A percentile compares a stretch with the other conserved stretches of the same genome.
These are phyloP conservation scores for Stylophora pistillata DNA, from an alignment of 64 coral and sea anemone genomes.

Conservation along the genomic window DNA sequence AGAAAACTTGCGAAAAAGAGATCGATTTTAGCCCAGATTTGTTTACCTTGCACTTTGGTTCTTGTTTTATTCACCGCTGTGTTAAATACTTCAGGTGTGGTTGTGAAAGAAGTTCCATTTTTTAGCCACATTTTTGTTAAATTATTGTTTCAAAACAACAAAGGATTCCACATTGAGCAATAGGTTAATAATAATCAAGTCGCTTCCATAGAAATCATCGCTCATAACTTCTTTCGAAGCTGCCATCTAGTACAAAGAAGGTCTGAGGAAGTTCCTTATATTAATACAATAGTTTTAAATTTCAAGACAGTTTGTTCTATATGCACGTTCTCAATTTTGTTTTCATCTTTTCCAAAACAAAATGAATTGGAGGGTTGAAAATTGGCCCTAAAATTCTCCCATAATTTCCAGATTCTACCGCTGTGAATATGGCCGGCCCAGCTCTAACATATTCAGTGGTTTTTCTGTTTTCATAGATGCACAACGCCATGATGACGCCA, in stretches of 20 bases:
- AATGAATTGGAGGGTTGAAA: not conserved
- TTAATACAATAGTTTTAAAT: not conserved
- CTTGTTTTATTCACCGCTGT: not conserved
- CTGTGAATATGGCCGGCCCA: not conserved
- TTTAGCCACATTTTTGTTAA: not conserved
- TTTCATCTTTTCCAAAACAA: not conserved
- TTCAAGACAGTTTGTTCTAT: not conserved
- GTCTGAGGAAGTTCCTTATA: not conserved
- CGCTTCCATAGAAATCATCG: not conserved
- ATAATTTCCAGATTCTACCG: not conserved
- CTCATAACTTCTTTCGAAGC: not conserved
- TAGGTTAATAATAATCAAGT: not conserved
- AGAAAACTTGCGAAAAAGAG: too few relatives aligned
- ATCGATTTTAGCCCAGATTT: too few relatives aligned
- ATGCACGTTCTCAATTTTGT: not conserved
- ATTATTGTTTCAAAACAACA: not conserved
- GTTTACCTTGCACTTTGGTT: too few relatives aligned
- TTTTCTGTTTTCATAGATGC: constrained; percentile 16
- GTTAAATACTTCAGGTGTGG: not conserved
- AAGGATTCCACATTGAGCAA: not conserved
- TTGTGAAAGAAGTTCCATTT: not conserved
- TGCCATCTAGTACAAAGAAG: not conserved
- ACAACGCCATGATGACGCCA: constrained; percentile 52
- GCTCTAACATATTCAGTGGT: not conserved
- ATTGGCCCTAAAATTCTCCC: not conserved